Evolutionary conservation across 2,888 invertebrate species (phyloP).

Genomic region (Calliphora vomitoria): DNA sequence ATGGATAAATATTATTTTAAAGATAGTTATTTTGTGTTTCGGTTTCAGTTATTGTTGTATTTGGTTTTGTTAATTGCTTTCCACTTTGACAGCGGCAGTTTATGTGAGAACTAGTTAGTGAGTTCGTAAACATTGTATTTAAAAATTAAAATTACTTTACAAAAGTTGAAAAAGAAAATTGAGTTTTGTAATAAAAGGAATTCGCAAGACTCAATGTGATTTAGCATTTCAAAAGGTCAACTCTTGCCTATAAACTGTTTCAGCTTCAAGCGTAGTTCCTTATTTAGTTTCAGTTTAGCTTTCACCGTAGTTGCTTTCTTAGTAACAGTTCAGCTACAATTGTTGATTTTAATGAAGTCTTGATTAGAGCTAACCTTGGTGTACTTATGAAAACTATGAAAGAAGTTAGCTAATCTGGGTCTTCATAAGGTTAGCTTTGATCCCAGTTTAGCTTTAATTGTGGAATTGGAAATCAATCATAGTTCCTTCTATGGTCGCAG

Average conservation of each 20-base stretch:
- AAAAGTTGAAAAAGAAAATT: background rate
- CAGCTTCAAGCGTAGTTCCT: background rate
- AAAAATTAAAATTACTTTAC: conserved; percentile 16
- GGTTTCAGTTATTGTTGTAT: conserved; percentile 37
- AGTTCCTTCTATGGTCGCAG: background rate
- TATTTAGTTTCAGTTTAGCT: background rate
- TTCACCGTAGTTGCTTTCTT: no score
- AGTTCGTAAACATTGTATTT: conserved; percentile 24
- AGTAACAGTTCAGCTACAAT: background rate
- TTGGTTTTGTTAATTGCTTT: conserved; percentile 72
- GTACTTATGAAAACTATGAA: no score
- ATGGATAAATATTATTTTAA: conserved; percentile 73
- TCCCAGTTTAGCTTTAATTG: background rate
- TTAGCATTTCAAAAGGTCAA: no score
- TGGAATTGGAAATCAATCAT: background rate
- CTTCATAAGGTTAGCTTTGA: no score
- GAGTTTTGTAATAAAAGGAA: background rate
- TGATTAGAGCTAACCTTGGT: background rate
- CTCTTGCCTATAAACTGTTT: background rate
- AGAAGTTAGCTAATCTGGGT: no score
- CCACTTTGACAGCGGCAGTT: conserved; percentile 70
- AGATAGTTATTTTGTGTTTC: conserved; percentile 68
- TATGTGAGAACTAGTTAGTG: conserved; percentile 67
- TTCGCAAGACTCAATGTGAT: no score
- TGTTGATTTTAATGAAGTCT: background rate